A percentile compares a stretch with the other conserved stretches of the same genome.
phyloP scores from a whole-genome alignment of 2,113 vertebrate genomes.

The Trogon surrucura region DNA sequence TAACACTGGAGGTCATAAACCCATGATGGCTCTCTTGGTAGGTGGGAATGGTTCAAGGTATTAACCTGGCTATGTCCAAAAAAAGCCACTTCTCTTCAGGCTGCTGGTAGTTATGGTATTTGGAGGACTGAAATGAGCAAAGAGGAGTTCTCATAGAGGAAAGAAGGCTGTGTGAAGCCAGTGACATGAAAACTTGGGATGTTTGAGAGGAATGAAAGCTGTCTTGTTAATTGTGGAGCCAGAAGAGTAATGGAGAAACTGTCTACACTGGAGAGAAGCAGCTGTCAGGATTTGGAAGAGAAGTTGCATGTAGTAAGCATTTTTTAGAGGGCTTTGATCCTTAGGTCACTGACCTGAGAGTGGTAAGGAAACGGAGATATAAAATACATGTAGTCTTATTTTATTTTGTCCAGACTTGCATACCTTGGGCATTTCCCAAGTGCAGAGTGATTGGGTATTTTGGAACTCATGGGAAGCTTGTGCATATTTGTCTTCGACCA shows the following conservation, averaged over 20 bases:
- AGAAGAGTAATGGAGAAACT: background rate
- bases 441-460: background rate
- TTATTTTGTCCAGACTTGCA: conserved; percentile 29
- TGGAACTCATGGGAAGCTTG: background rate
- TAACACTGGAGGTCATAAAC: conserved; percentile 16
- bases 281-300: background rate
- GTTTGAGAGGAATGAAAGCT: background rate
- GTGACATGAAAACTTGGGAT: background rate
- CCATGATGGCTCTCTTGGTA: background rate
- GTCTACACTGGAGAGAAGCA: background rate
- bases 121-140: background rate
- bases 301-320: background rate
- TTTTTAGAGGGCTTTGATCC: background rate
- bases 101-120: background rate
- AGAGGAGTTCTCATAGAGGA: background rate
- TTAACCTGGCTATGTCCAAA: background rate
- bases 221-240: background rate
- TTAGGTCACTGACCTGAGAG: background rate
- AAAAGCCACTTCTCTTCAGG: background rate
- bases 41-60: background rate
- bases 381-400: background rate
- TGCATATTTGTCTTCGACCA: conserved; percentile 8
- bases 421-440: background rate
- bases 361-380: background rate
- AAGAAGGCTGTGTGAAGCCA: background rate